Evolutionary conservation across 2,113 vertebrate species (phyloP), one percentile per base, ranked within the genome.

Genomic region (Nothobranchius furzeri): DNA sequence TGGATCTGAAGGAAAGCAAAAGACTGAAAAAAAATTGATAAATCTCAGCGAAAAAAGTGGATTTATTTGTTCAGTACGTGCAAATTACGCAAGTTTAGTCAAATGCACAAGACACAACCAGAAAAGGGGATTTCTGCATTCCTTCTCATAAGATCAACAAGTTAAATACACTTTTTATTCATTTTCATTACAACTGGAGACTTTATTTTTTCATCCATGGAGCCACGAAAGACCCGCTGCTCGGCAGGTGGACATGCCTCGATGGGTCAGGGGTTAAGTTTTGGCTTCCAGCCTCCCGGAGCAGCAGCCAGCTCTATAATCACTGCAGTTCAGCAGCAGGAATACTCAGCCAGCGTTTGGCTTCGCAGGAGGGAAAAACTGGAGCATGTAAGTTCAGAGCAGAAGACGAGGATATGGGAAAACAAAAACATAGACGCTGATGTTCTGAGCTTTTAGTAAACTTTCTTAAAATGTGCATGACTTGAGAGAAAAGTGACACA

Each of bases 311-410:
- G 88, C 61, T 92, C 94, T 87, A 79, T 95, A 76, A 95, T 96
- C 90, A 94, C 93, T 76, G 82, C 94, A 4, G 94, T 95, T 88
- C 95, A 95, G 87, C 95, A 96, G 92, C 94, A 95, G 83, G 96
- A 96, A 85, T 97, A 96, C 86, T 96, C 94, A 61, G 95, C 95
- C 86, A 92, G 95, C 73, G 93, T 97, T 79, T 97, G 95, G 95
- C 94, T 97, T 71, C 93, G 95, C 69, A 93, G 94, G 90, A 95
- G 93, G 85, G 95, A 96, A 73, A 96, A 95, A 85, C 88, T 96
- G 61, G 96, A 97, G 70, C 95, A 97, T 64, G 96, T 97, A 93
- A 97, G 95, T 90, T 46, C 17, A 56, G 42, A 54, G 42, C 11
- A 48, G 15, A 15, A 12, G n/a, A 46, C 3, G 13, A 61, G 78